Conservation (phyloP, 2,888 invertebrate species). For the Himalopsyche tibetana region DNA sequence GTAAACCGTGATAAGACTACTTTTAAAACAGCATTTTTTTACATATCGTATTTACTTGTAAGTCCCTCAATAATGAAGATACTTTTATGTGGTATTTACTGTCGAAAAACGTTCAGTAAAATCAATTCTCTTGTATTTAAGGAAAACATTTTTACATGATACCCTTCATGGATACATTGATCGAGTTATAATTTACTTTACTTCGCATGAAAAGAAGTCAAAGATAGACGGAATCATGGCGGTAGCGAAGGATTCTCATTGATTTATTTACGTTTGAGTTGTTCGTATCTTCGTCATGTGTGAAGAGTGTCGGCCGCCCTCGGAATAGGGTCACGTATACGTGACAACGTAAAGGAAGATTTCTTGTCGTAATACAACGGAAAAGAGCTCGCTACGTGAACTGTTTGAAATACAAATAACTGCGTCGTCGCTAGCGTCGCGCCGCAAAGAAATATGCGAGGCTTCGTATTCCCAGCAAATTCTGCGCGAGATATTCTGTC, state of each 20-base stretch:
- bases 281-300: conserved; percentile 15
- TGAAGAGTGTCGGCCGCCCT: neutral
- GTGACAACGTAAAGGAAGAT: conserved; percentile 10
- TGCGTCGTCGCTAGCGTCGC: neutral
- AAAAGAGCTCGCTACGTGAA: conserved; percentile 32
- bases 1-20: too few species aligned
- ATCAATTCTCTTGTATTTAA: neutral
- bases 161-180: neutral
- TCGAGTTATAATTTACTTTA: neutral
- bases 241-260: conserved; percentile 1
- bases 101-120: too few species aligned
- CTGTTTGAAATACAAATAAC: conserved; percentile 21
- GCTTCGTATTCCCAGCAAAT: too few species aligned
- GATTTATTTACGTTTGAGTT: conserved; percentile 30
- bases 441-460: conserved; percentile 7
- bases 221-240: neutral
- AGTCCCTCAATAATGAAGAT: too few species aligned
- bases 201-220: neutral
- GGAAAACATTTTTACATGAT: neutral
- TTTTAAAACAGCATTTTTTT: too few species aligned
- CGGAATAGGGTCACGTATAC: conserved; percentile 16
- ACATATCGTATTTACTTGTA: too few species aligned
- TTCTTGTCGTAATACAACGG: conserved; percentile 31
- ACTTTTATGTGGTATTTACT: too few species aligned
- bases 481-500: neutral